Conservation (phyloP, 2,888 invertebrate species). For the Pemphredon lugubris region DNA sequence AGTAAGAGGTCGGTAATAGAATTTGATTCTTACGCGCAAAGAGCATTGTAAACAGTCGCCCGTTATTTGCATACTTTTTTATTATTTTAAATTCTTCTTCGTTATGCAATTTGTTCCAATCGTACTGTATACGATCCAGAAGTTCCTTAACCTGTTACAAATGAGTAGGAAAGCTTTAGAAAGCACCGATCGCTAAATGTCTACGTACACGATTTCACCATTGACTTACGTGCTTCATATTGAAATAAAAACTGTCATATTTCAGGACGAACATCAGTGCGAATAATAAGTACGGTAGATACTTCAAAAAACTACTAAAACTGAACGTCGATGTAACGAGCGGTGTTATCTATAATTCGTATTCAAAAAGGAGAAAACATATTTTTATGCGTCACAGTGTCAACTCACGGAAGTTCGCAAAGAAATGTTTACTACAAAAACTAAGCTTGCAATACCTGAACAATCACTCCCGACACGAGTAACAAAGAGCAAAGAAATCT, state of each 20-base stretch:
- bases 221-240: conserved; percentile 20
- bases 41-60: neutral
- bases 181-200: neutral
- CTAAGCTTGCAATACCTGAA: conserved; percentile 16
- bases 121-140: conserved; percentile 8
- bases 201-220: neutral
- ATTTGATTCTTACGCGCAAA: conserved; percentile 11
- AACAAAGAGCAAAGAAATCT: neutral
- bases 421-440: neutral
- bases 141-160: conserved; percentile 13
- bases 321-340: neutral
- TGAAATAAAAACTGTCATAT: conserved; percentile 10
- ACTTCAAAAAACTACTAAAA: neutral
- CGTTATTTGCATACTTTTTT: conserved; percentile 2
- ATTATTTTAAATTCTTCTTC: conserved; percentile 29
- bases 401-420: neutral
- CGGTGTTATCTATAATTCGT: too few relatives aligned
- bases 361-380: too few relatives aligned
- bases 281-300: neutral
- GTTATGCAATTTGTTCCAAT: conserved; percentile 25
- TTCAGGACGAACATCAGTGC: neutral
- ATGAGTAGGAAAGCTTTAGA: neutral
- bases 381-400: neutral
- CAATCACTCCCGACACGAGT: conserved; percentile 1
- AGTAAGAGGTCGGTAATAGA: too few relatives aligned